These are phyloP conservation scores for Nemurella pictetii DNA, from an alignment of 2,888 invertebrate species.

Conservation along the genomic window DNA sequence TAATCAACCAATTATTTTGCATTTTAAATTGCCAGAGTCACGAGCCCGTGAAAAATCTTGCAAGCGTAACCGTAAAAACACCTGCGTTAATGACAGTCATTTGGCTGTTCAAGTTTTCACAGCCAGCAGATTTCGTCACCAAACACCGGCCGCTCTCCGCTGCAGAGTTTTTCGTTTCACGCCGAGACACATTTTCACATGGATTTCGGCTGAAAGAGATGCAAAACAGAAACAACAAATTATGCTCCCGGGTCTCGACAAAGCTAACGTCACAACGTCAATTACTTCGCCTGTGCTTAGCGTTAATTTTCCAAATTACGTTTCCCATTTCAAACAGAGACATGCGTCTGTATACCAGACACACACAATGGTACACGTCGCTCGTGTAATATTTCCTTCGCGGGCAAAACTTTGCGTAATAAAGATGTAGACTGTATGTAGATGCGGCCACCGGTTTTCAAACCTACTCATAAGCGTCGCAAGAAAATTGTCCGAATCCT, in stretches of 20 bases:
- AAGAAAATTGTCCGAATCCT: background rate
- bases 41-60: constrained; percentile 12
- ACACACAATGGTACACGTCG: background rate
- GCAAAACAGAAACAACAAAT: background rate
- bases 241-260: background rate
- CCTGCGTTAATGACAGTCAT: constrained; percentile 19
- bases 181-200: background rate
- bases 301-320: background rate
- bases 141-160: background rate
- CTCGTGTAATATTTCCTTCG: background rate
- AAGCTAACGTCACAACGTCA: background rate
- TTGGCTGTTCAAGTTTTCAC: constrained; percentile 10
- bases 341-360: background rate
- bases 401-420: background rate
- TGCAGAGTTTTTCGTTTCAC: background rate
- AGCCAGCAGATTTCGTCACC: background rate
- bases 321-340: background rate
- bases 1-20: background rate
- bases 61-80: constrained; percentile 22
- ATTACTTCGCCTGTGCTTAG: background rate
- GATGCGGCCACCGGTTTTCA: background rate
- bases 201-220: background rate
- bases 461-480: too few relatives aligned
- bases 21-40: constrained; percentile 5
- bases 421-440: background rate